Percentiles rank a stretch among this genome's conserved stretches.
These are phyloP conservation scores for Simalia tracyae DNA, from an alignment of 2,797 vertebrate genomes.

Conservation along the genomic window DNA sequence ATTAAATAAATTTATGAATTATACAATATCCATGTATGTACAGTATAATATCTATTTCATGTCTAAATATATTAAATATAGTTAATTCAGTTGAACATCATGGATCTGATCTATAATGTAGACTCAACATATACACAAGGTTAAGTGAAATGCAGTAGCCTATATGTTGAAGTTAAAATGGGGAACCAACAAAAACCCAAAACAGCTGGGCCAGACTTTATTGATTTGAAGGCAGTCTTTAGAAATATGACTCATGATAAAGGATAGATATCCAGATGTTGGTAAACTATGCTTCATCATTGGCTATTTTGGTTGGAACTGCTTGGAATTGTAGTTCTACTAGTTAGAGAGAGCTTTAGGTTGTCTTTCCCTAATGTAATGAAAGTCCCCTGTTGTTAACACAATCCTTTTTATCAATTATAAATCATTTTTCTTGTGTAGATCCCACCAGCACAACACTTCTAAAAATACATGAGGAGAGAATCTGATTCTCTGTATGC, in stretches of 20 bases:
- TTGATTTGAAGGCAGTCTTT: neutral
- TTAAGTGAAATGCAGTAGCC: neutral
- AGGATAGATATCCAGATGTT: neutral
- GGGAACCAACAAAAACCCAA: neutral
- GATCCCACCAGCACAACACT: too few relatives aligned
- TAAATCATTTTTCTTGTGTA: too few relatives aligned
- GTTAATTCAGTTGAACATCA: neutral
- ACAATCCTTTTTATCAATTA: too few relatives aligned
- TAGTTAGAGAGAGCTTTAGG: too few relatives aligned
- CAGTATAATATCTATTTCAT: neutral
- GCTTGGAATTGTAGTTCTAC: too few relatives aligned
- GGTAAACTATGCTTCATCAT: neutral
- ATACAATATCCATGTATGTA: neutral
- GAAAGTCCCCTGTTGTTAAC: too few relatives aligned
- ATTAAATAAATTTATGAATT: neutral
- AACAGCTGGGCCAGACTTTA: neutral
- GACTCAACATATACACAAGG: neutral
- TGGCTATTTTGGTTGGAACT: neutral
- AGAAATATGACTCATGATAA: neutral
- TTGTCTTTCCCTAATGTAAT: too few relatives aligned
- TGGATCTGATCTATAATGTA: neutral
- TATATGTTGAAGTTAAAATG: neutral
- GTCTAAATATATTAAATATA: slow-evolving; percentile 7
- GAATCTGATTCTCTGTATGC: neutral
- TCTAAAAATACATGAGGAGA: too few relatives aligned